These are phyloP conservation scores for Bembecia ichneumoniformis DNA, from an alignment of 2,888 invertebrate species.

Conservation along the genomic window DNA sequence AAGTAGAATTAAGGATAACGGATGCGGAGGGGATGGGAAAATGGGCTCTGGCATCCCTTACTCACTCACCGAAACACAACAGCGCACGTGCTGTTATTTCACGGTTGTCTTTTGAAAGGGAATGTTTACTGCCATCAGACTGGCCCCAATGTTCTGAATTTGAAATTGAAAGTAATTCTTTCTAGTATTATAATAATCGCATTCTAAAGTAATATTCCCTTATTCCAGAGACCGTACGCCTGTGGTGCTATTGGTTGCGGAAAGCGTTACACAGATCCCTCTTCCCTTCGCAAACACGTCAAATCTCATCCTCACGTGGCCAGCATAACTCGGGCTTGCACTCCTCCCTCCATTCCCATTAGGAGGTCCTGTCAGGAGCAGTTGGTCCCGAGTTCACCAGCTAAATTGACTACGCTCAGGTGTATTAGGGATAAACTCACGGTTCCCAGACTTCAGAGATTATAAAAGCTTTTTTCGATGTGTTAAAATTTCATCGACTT, in stretches of 20 bases:
- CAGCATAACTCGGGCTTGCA: constrained; percentile 50
- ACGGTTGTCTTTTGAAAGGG: too few species aligned
- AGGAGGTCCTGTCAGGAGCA: constrained; percentile 44
- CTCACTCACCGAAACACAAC: too few species aligned
- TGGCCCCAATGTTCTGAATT: background rate
- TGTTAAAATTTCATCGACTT: background rate
- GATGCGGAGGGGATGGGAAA: background rate
- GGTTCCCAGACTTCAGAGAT: constrained; percentile 46
- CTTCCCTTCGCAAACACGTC: constrained; percentile 92
- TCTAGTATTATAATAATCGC: background rate
- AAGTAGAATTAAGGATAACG: too few species aligned
- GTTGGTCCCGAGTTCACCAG: constrained; percentile 56
- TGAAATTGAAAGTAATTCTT: background rate
- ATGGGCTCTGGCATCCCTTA: too few species aligned
- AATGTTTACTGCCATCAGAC: too few species aligned
- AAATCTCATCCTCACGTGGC: constrained; percentile 80
- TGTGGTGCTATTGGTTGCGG: constrained; percentile 90
- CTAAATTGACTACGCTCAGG: constrained; percentile 51
- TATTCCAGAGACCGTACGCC: constrained; percentile 88
- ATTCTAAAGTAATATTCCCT: background rate
- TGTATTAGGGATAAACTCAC: constrained; percentile 60
- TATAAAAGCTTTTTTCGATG: constrained; percentile 18
- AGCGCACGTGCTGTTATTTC: too few species aligned
- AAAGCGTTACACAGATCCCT: constrained; percentile 95
- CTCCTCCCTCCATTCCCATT: constrained; percentile 41